Conservation (phyloP, 1,140 invertebrate genomes). For the Solenopsis invicta region DNA sequence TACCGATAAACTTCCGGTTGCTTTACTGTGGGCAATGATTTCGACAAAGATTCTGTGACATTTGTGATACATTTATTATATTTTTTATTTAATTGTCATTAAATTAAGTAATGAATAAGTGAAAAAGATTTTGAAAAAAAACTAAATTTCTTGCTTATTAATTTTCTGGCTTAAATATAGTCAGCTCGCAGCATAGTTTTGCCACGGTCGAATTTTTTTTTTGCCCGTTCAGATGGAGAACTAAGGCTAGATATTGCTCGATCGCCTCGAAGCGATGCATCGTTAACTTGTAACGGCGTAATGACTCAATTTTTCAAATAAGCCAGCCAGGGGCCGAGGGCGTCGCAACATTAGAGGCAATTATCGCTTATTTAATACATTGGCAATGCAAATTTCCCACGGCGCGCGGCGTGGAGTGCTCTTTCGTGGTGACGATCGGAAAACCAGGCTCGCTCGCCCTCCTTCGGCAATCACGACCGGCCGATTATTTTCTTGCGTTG, state of each 20-base stretch:
- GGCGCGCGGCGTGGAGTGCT: not conserved
- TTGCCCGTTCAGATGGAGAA: not conserved
- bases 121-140: constrained; percentile 12
- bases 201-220: constrained; percentile 10
- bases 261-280: constrained; percentile 29
- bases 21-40: not conserved
- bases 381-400: constrained; percentile 44
- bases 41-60: not conserved
- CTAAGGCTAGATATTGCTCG: constrained; percentile 39
- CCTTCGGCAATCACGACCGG: constrained; percentile 31
- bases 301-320: constrained; percentile 68
- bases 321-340: constrained; percentile 4
- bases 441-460: not conserved
- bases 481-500: constrained; percentile 66
- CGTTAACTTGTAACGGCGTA: constrained; percentile 50
- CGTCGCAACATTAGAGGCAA: constrained; percentile 57
- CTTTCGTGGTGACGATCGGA: constrained; percentile 13
- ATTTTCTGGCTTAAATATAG: not conserved
- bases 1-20: not conserved
- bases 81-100: not conserved
- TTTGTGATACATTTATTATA: not conserved
- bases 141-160: constrained; percentile 17
- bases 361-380: constrained; percentile 62
- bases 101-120: constrained; percentile 14
- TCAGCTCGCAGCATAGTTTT: not conserved